A percentile compares a stretch with the other conserved stretches of the same genome.
phyloP scores from a whole-genome alignment of 2,113 vertebrate genomes.

The Corydoras maculifer region DNA sequence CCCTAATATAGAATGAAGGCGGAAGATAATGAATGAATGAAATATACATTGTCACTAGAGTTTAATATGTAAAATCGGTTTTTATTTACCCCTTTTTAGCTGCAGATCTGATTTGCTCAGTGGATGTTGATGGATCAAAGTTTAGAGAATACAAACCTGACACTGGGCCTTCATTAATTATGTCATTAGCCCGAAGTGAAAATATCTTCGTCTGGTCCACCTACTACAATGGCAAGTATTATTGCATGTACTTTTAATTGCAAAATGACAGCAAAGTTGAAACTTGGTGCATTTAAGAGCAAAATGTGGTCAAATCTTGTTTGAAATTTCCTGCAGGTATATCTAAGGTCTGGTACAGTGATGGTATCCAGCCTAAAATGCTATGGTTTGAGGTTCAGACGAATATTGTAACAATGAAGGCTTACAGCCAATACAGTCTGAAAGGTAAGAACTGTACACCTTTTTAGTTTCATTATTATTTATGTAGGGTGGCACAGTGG shows the following conservation, averaged over 20 bases:
- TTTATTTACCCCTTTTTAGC: conserved; percentile 50
- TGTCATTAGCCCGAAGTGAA: conserved; percentile 64
- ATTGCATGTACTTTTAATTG: not conserved
- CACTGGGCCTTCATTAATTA: conserved; percentile 61
- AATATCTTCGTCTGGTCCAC: conserved; percentile 78
- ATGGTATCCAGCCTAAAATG: conserved; percentile 60
- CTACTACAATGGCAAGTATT: conserved; percentile 56
- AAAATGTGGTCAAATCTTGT: not conserved
- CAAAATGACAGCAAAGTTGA: no score
- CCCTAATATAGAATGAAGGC: no score
- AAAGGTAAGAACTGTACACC: conserved; percentile 61
- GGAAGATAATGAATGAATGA: no score
- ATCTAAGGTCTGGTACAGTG: conserved; percentile 76
- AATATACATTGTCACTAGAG: no score
- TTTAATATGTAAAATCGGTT: no score
- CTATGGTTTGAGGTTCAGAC: conserved; percentile 76
- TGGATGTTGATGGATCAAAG: conserved; percentile 71
- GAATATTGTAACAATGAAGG: conserved; percentile 66
- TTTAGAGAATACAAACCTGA: conserved; percentile 66
- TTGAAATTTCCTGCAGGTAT: conserved; percentile 52
- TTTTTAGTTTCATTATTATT: no score
- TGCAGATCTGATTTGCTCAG: conserved; percentile 68
- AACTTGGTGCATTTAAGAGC: not conserved
- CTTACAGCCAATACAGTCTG: conserved; percentile 72
- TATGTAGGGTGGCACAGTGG: no score